Evolutionary conservation across 2,888 invertebrate genomes (phyloP), one percentile per base, ranked within the genome.

Genomic region (Dasysyrphus albostriatus): DNA sequence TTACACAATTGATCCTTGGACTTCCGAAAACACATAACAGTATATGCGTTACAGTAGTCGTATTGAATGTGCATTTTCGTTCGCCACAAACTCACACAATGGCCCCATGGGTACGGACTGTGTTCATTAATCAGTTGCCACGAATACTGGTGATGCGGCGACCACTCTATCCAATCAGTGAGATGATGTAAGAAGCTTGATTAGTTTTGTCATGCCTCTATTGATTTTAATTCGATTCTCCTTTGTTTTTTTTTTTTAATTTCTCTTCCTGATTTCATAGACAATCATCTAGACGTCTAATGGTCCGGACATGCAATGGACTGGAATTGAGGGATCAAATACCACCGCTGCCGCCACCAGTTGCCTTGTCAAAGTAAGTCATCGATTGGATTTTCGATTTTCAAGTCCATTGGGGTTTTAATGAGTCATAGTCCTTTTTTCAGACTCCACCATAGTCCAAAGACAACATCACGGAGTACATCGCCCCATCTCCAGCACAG

Each of bases 21-120:
- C 56, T 9, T 12, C 24, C 24, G 76, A 47, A 70, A 65, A 72
- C 92, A 44, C 42, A 51, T 6, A 59, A 76, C 94, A 97, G 97
- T 93, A 98, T 98, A 93, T 97, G 98, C 94, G 96, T 98, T 92
- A 98, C 98, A 88, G 98, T 99, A 91, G 96, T 98, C 92, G 98
- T 98, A 90, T 94, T 99, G 91, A 99, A 99, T 94, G 98, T 98
- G 90, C 98, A 99, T 94, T 99, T 98, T 94, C 97, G 99, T 82
- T 98, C 98, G 89, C 98, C 99, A 88, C 98, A 98, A 93, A 99
- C 99, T 88, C 98, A 98, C 94, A 96, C 97, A 89, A 99, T 99
- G 98, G 97, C 98, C 88, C 97, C 98, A 74, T 98, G 98, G 98
- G 98, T 99, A 90, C 96, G 97, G 89, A 95, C 97, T 89, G 96